A percentile compares a stretch with the other conserved stretches of the same genome.
Evolutionary conservation across 2,113 vertebrate species (phyloP).

Genomic region (Plotosus lineatus): DNA sequence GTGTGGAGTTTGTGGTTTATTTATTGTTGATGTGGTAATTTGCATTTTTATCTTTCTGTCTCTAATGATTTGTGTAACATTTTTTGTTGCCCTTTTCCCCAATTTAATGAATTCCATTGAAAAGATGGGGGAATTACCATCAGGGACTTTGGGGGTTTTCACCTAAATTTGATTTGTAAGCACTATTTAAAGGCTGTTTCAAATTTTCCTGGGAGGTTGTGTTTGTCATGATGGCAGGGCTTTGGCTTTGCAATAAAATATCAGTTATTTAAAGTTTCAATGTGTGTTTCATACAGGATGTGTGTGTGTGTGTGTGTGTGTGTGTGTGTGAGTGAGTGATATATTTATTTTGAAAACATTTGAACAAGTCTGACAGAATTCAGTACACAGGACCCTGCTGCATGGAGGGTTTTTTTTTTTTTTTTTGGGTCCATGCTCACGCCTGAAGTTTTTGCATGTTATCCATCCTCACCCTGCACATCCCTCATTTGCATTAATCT

Average conservation of each 20-base stretch:
- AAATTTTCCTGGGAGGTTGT: not conserved
- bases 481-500: slow-evolving; percentile 82
- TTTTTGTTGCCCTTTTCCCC: not conserved
- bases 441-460: slow-evolving; percentile 83
- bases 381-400: not conserved
- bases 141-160: not conserved
- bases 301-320: not conserved
- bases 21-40: slow-evolving; percentile 37
- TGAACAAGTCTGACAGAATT: not conserved
- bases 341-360: not conserved
- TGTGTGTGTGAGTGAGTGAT: not conserved
- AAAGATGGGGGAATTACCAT: too few relatives aligned
- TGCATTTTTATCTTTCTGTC: not conserved
- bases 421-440: not conserved
- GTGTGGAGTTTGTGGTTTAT: slow-evolving; percentile 11
- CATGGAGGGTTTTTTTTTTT: slow-evolving; percentile 15
- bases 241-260: slow-evolving; percentile 1
- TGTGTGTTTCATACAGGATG: not conserved
- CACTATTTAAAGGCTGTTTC: not conserved
- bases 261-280: not conserved
- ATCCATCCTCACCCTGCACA: slow-evolving; percentile 60
- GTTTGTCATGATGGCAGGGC: not conserved
- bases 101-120: too few relatives aligned
- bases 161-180: slow-evolving; percentile 2
- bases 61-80: not conserved